Evolutionary conservation across 1,140 invertebrate genomes (phyloP).

Genomic region (Pomacea maculata): DNA sequence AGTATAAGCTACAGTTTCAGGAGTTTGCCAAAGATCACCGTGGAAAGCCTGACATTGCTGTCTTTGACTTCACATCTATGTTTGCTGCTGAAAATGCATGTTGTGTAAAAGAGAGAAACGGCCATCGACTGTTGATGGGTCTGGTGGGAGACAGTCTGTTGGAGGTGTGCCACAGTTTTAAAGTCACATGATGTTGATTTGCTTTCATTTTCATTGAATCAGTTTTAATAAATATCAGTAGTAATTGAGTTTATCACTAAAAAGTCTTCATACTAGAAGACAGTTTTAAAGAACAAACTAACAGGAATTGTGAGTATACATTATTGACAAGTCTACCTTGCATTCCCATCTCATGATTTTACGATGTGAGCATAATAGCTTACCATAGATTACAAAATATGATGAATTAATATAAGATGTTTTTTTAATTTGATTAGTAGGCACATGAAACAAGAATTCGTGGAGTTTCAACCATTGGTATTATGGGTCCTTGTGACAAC

Average conservation of each 20-base stretch:
- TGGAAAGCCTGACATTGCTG: conserved; percentile 96
- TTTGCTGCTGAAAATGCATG: conserved; percentile 95
- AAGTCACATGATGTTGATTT: not conserved
- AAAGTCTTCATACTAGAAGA: too few species aligned
- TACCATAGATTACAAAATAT: too few species aligned
- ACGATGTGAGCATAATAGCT: too few species aligned
- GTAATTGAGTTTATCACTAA: not conserved
- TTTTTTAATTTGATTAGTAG: too few species aligned
- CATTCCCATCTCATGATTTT: too few species aligned
- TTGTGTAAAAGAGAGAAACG: conserved; percentile 80
- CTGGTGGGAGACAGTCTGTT: conserved; percentile 95
- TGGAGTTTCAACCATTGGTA: too few species aligned
- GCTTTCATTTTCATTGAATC: not conserved
- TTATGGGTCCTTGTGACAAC: too few species aligned
- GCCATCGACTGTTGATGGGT: conserved; percentile 83
- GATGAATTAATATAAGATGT: too few species aligned
- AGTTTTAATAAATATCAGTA: not conserved
- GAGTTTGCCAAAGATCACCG: conserved; percentile 99
- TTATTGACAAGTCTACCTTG: too few species aligned
- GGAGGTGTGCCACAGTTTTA: conserved; percentile 73
- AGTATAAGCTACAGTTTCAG: conserved; percentile 85
- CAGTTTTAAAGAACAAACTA: too few species aligned
- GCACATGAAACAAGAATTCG: too few species aligned
- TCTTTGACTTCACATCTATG: conserved; percentile 99
- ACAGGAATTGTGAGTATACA: too few species aligned